Evolutionary conservation across 2,888 invertebrate genomes (phyloP).

Genomic region (Tetranychus truncatus): DNA sequence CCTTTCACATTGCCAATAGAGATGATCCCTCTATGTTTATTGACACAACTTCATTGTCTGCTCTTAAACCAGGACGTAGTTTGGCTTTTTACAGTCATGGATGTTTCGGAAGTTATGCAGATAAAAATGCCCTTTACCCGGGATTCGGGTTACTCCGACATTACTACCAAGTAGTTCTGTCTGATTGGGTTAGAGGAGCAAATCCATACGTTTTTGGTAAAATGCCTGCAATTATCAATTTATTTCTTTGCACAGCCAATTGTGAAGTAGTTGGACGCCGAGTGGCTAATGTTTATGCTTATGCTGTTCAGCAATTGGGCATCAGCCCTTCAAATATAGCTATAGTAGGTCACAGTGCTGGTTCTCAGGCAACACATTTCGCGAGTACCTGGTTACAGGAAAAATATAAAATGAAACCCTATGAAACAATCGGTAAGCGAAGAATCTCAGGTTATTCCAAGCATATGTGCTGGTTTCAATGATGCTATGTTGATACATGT

Average conservation of each 20-base stretch:
- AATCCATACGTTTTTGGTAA: neutral
- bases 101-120: neutral
- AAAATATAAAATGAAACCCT: neutral
- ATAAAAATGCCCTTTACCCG: neutral
- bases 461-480: no score
- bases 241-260: neutral
- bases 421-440: neutral
- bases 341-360: neutral
- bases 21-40: neutral
- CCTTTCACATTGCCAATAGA: neutral
- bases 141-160: neutral
- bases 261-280: neutral
- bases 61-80: neutral
- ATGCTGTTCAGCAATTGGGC: neutral
- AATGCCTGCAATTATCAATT: neutral
- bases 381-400: neutral
- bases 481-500: no score
- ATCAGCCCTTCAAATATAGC: neutral
- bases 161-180: neutral
- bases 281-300: neutral
- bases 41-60: neutral
- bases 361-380: neutral
- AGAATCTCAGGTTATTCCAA: no score
- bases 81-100: neutral
- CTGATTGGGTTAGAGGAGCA: neutral